phyloP scores from a whole-genome alignment of 1,140 invertebrate genomes.

The Drosophila leontia region DNA sequence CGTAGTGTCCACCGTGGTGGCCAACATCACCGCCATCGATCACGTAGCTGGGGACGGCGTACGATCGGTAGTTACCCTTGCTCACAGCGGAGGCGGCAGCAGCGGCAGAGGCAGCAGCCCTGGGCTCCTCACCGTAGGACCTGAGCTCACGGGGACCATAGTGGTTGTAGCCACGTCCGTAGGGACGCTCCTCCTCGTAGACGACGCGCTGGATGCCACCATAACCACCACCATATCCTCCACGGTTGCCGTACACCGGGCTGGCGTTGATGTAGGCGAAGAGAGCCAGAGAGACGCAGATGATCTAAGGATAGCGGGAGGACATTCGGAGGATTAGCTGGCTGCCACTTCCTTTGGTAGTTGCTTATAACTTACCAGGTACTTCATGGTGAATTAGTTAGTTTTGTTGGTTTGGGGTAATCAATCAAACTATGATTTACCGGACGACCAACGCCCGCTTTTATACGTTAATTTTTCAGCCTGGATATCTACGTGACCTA shows the following conservation, averaged over 20 bases:
- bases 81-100: constrained; percentile 37
- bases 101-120: constrained; percentile 54
- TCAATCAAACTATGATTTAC: constrained; percentile 81
- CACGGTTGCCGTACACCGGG: constrained; percentile 34
- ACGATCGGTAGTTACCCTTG: constrained; percentile 47
- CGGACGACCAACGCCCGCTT: constrained; percentile 40
- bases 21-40: constrained; percentile 49
- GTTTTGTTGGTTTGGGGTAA: constrained; percentile 76
- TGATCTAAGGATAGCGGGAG: constrained; percentile 33
- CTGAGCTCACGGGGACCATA: constrained; percentile 24
- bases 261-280: constrained; percentile 64
- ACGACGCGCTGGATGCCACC: constrained; percentile 26
- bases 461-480: constrained; percentile 62
- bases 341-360: neutral
- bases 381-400: constrained; percentile 75
- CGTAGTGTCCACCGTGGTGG: constrained; percentile 9
- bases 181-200: constrained; percentile 41
- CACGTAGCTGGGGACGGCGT: constrained; percentile 42
- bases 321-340: constrained; percentile 39
- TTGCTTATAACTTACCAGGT: constrained; percentile 68
- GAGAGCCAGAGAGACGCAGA: constrained; percentile 56
- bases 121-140: constrained; percentile 12
- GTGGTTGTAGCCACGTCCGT: constrained; percentile 17
- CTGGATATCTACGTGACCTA: constrained; percentile 73
- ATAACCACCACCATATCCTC: constrained; percentile 39